Base-by-base conservation (phyloP, 2,888 invertebrate species). In the Caenorhabditis becei region DNA sequence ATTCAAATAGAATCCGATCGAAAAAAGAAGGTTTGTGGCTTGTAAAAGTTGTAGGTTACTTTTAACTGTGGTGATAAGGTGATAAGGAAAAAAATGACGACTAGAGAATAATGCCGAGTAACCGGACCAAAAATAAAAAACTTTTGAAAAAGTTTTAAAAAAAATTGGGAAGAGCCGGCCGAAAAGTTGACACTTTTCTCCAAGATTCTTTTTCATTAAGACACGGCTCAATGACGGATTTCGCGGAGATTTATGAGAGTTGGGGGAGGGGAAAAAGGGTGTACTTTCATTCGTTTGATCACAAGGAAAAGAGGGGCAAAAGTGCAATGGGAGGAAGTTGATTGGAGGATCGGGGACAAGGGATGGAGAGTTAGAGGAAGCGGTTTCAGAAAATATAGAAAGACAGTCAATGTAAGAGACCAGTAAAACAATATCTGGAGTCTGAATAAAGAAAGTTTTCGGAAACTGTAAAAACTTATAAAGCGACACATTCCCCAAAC, bases 1-100 rank as follows among this genome's bases (percentile, higher is more conserved):
- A 61, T 77, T 62, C 75, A 69, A 77, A 69, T 67, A 69, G 63
- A 72, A 62, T 59, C 61, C 32, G 32, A 32, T 32, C 10, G 35
- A 67, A 67, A 23, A 37, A 35, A 14, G 20, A 14, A 16, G 24
- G 16, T 53, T 59, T 16, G 37, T 37, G 59, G 23, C 41, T 59
- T 59, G 37, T 47, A 47, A 47, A 47, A 47, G 47, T 41, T 16
- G 41, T 41, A 41, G 41, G 41, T 41, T 41, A 41, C 41, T 16
- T 14, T 41, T 16, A 4, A 14, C 16, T 8, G 35, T 8, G 5
- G 35, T 35, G 35, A 35, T 5, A 35, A 35, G 10, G 35, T 8
- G 35, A 35, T 35, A 10, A 35, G 35, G 7, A 35, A 10, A 10
- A 10, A 35, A 10, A 10, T 8, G 35, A 10, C 7, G 35, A 35